A percentile compares a stretch with the other conserved stretches of the same genome.
Conservation (phyloP, 1,140 invertebrate species). For the Macrotrachela quadricornifera region DNA sequence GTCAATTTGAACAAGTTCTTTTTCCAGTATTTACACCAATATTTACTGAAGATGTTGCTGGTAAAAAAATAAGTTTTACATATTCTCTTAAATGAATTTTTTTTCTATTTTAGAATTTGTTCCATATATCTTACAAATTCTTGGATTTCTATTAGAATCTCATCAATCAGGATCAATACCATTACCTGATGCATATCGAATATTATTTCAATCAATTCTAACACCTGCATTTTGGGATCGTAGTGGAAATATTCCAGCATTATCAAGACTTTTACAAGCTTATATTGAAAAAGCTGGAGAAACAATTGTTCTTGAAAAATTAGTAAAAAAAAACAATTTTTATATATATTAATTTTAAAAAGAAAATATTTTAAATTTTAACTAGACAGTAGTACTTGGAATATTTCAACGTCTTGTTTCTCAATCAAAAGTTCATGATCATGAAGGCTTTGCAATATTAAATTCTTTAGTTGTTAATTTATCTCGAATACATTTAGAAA, state of each 20-base stretch:
- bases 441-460: constrained; percentile 77
- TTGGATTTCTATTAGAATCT: constrained; percentile 68
- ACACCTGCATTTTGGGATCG: constrained; percentile 71
- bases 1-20: constrained; percentile 64
- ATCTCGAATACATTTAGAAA: constrained; percentile 42
- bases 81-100: neutral
- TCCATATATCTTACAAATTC: constrained; percentile 87
- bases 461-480: constrained; percentile 57
- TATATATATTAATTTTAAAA: constrained; percentile 25
- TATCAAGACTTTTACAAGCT: constrained; percentile 64
- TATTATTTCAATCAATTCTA: constrained; percentile 63
- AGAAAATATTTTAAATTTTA: too few relatives aligned
- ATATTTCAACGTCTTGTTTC: constrained; percentile 89
- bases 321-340: neutral
- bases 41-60: constrained; percentile 71
- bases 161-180: constrained; percentile 26
- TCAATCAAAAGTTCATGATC: constrained; percentile 67
- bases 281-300: constrained; percentile 50
- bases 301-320: constrained; percentile 39
- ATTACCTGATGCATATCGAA: constrained; percentile 61
- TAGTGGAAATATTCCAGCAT: constrained; percentile 65
- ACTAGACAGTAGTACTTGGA: constrained; percentile 59
- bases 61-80: constrained; percentile 35
- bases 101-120: constrained; percentile 53
- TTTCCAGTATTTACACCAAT: constrained; percentile 82